Evolutionary conservation across 2,888 invertebrate species (phyloP).

Genomic region (Nasonia oneida): DNA sequence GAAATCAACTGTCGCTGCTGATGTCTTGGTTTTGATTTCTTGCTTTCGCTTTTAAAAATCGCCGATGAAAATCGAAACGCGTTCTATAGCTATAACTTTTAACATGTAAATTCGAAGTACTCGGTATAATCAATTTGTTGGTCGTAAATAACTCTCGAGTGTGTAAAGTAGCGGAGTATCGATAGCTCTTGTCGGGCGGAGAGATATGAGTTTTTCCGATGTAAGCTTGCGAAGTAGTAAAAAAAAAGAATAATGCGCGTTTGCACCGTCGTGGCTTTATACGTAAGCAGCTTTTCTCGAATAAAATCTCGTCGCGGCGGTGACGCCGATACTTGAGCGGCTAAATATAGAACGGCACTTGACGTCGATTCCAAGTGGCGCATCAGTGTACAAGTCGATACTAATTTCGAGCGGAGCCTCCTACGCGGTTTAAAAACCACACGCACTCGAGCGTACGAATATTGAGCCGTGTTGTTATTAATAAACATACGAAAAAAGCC

Average conservation of each 20-base stretch:
- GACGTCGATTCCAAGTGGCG: constrained; percentile 10
- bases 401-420: neutral
- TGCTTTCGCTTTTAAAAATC: constrained; percentile 3
- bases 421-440: neutral
- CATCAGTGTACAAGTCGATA: neutral
- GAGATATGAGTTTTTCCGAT: too few species aligned
- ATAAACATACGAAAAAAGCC: too few species aligned
- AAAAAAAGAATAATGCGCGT: neutral
- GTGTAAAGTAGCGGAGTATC: neutral
- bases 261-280: neutral
- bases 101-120: neutral
- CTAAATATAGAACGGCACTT: constrained; percentile 17
- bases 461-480: neutral
- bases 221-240: too few species aligned
- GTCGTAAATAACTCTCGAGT: neutral
- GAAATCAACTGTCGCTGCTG: constrained; percentile 42
- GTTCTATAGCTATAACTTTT: neutral
- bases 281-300: constrained; percentile 5
- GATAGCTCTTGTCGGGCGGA: neutral
- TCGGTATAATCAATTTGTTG: neutral
- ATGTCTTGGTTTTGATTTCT: neutral
- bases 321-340: neutral
- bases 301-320: neutral
- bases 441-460: neutral
- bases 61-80: neutral